phyloP scores from a whole-genome alignment of 53 echinoderm and acorn worm genomes.

The Paracentrotus lividus region DNA sequence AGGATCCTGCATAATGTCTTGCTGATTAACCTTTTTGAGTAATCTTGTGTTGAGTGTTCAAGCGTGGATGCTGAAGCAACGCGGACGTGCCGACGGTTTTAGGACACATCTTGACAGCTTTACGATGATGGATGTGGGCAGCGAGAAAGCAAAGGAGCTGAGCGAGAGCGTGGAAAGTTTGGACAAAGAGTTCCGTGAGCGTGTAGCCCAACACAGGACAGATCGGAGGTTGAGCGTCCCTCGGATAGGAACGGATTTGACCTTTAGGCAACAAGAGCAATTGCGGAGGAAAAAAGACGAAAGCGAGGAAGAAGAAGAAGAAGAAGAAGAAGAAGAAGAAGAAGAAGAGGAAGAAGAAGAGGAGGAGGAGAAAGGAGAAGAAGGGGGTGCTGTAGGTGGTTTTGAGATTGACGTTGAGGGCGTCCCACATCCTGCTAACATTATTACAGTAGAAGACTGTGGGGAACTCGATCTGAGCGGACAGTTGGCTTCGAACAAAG shows the following conservation, averaged over 20 bases:
- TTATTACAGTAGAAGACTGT: conserved; percentile 25
- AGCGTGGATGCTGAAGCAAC: neutral
- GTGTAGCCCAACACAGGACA: conserved; percentile 27
- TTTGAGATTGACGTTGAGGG: conserved; percentile 30
- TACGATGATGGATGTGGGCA: conserved; percentile 34
- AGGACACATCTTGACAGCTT: neutral
- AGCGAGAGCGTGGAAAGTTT: conserved; percentile 64
- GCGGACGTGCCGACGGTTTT: neutral
- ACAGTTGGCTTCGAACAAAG: neutral
- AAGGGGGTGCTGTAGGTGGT: conserved; percentile 39
- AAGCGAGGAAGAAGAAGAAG: neutral
- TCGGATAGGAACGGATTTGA: conserved; percentile 43
- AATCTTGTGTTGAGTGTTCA: neutral
- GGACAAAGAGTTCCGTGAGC: conserved; percentile 39
- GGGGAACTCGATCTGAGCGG: conserved; percentile 10
- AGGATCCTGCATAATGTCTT: neutral
- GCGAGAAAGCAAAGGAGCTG: conserved; percentile 37
- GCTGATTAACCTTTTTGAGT: neutral
- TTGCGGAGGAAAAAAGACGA: neutral
- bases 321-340: neutral
- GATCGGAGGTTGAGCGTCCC: conserved; percentile 59
- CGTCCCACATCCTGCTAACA: neutral
- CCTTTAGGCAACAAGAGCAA: conserved; percentile 7
- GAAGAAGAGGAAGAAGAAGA: neutral
- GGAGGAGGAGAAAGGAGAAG: neutral